Evolutionary conservation across 2,888 invertebrate genomes (phyloP).

Genomic region (Drosophila setosimentum): DNA sequence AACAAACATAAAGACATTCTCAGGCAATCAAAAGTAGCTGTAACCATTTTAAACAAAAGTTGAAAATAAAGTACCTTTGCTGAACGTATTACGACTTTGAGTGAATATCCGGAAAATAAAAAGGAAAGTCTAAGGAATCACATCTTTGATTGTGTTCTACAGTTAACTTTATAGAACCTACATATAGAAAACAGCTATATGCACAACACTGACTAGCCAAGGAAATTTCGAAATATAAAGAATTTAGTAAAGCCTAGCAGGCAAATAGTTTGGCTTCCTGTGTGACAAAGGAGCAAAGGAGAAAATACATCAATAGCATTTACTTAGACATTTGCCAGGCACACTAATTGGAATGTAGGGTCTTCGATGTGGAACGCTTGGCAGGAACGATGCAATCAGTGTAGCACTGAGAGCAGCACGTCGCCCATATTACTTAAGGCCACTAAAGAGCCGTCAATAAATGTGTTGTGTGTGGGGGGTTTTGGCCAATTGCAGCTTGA

Average conservation of each 20-base stretch:
- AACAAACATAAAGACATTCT: constrained; percentile 31
- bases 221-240: neutral
- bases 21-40: constrained; percentile 33
- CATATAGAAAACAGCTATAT: neutral
- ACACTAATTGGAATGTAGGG: constrained; percentile 37
- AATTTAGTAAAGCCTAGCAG: neutral
- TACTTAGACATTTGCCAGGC: constrained; percentile 8
- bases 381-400: constrained; percentile 6
- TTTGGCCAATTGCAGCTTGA: constrained; percentile 50
- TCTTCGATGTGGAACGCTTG: constrained; percentile 2
- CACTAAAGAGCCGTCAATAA: constrained; percentile 59
- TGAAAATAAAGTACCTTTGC: constrained; percentile 4
- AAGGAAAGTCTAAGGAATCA: neutral
- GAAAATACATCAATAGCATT: constrained; percentile 20
- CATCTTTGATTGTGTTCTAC: neutral
- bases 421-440: constrained; percentile 56
- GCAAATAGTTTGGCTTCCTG: constrained; percentile 15
- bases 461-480: constrained; percentile 26
- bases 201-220: neutral
- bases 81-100: neutral
- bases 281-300: neutral
- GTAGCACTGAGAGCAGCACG: constrained; percentile 21
- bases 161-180: neutral
- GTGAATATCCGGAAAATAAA: neutral
- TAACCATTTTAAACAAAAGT: constrained; percentile 7